phyloP scores from a whole-genome alignment of 2,797 vertebrate genomes.

The Melopsittacus undulatus region DNA sequence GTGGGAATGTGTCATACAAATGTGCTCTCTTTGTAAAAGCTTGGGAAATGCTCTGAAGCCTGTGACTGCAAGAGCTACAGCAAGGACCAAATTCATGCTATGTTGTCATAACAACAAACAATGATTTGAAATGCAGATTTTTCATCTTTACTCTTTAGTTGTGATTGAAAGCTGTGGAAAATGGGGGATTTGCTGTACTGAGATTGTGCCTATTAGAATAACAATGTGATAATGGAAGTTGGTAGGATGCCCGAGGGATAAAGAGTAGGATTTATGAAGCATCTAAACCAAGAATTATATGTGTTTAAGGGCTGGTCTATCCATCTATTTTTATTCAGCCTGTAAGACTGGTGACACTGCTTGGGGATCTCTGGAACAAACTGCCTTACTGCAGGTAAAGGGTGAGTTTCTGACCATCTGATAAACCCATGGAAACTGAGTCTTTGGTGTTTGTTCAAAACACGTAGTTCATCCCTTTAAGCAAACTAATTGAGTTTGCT shows the following conservation, averaged over 20 bases:
- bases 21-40: neutral
- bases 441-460: neutral
- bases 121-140: constrained; percentile 77
- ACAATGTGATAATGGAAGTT: constrained; percentile 51
- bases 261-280: constrained; percentile 43
- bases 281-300: constrained; percentile 25
- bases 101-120: constrained; percentile 81
- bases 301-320: constrained; percentile 21
- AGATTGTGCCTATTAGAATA: constrained; percentile 47
- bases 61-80: neutral
- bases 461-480: neutral
- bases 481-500: neutral
- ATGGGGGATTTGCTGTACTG: constrained; percentile 46
- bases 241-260: constrained; percentile 55
- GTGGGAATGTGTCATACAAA: neutral
- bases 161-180: constrained; percentile 54
- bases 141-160: constrained; percentile 42
- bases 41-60: constrained; percentile 34
- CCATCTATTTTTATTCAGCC: neutral
- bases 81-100: constrained; percentile 37
- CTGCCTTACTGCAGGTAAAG: neutral
- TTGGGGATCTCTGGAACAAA: neutral
- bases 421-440: neutral
- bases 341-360: neutral
- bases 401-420: accelerated